phyloP scores from a whole-genome alignment of 2,113 vertebrate genomes.

The Chaenogobius annularis region DNA sequence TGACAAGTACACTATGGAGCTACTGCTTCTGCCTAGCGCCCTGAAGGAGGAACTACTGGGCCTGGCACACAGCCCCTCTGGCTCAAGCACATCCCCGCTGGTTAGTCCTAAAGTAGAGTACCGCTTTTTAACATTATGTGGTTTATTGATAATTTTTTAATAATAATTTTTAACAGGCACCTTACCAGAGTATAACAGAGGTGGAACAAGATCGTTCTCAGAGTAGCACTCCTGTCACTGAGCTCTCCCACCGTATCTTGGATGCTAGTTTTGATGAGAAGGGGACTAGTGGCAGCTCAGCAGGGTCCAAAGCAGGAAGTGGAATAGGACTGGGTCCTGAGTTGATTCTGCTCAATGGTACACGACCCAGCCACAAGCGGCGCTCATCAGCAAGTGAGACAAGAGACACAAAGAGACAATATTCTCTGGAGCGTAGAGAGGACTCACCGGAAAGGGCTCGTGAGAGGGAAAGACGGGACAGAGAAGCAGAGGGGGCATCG shows the following conservation, averaged over 20 bases:
- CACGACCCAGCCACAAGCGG: conserved; percentile 85
- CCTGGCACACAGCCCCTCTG: conserved; percentile 76
- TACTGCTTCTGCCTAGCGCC: conserved; percentile 90
- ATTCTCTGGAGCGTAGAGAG: conserved; percentile 84
- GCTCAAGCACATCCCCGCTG: conserved; percentile 42
- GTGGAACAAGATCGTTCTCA: conserved; percentile 81
- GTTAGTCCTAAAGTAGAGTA: conserved; percentile 28
- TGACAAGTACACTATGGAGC: conserved; percentile 94
- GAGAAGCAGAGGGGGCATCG: conserved; percentile 54
- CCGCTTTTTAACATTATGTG: not conserved
- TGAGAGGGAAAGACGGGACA: conserved; percentile 65
- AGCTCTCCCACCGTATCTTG: conserved; percentile 89
- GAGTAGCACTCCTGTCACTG: conserved; percentile 89
- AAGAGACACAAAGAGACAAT: conserved; percentile 89
- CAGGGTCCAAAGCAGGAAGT: conserved; percentile 28
- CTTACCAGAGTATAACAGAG: conserved; percentile 34
- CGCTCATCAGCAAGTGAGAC: conserved; percentile 90
- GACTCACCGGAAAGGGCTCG: conserved; percentile 65
- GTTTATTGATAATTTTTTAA: not conserved
- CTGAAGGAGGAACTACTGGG: conserved; percentile 90
- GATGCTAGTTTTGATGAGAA: conserved; percentile 83
- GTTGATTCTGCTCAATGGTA: conserved; percentile 71
- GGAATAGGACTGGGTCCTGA: conserved; percentile 50
- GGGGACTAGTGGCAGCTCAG: conserved; percentile 27
- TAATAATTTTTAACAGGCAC: conserved; percentile 31